These are phyloP conservation scores for Muscidifurax raptorellus DNA, from an alignment of 1,140 invertebrate genomes.

Conservation along the genomic window DNA sequence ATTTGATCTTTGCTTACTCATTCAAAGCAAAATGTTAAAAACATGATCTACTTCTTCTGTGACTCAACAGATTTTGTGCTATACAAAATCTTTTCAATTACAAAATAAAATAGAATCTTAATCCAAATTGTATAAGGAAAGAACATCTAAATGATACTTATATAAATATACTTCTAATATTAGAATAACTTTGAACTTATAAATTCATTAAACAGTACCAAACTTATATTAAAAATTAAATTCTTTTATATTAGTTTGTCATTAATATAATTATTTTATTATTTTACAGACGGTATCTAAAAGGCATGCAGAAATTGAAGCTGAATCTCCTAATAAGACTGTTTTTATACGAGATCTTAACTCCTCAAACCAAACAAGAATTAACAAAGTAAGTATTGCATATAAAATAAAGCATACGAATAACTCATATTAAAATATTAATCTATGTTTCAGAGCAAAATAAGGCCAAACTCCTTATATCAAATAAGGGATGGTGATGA, in stretches of 20 bases:
- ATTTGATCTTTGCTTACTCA: too few species aligned
- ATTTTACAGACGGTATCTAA: slow-evolving; percentile 68
- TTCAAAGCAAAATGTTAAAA: too few species aligned
- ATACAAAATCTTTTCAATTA: too few species aligned
- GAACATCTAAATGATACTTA: too few species aligned
- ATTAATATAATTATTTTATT: neutral
- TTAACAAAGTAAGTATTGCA: slow-evolving; percentile 65
- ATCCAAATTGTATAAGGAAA: too few species aligned
- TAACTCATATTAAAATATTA: neutral
- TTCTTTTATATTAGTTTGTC: neutral
- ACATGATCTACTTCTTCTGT: too few species aligned
- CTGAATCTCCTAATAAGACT: slow-evolving; percentile 44
- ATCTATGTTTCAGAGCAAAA: slow-evolving; percentile 55
- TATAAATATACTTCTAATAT: too few species aligned
- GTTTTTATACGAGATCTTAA: slow-evolving; percentile 67
- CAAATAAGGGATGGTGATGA: slow-evolving; percentile 62
- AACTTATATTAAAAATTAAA: too few species aligned
- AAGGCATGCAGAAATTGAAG: slow-evolving; percentile 69
- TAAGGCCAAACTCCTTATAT: slow-evolving; percentile 61
- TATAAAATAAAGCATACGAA: neutral
- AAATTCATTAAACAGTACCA: too few species aligned
- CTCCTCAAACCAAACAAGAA: slow-evolving; percentile 67
- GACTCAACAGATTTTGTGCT: too few species aligned
- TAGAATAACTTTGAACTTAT: too few species aligned
- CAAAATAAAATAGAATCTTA: too few species aligned